A percentile compares a stretch with the other conserved stretches of the same genome.
phyloP scores from a whole-genome alignment of 2,888 invertebrate genomes.

The Poecilobothrus nobilitatus region DNA sequence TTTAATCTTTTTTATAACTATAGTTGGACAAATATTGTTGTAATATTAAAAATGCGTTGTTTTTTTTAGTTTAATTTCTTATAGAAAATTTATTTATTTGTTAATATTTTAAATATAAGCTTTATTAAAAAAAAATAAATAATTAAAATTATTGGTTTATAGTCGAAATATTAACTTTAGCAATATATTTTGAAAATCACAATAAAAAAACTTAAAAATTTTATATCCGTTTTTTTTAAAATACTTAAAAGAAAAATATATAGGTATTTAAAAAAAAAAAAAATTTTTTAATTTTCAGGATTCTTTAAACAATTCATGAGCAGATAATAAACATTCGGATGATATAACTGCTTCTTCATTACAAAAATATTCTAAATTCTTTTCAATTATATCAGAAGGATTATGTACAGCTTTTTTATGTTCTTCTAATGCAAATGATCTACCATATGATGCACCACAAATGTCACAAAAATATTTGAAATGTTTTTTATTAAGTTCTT shows the following conservation, averaged over 20 bases:
- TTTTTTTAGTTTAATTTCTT: not conserved
- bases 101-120: not conserved
- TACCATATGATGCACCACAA: conserved; percentile 69
- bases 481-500: conserved; percentile 50
- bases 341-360: not conserved
- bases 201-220: no score
- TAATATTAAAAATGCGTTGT: no score
- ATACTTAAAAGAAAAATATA: no score
- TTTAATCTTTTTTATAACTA: no score
- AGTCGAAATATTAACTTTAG: no score
- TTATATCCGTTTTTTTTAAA: no score
- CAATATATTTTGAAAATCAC: no score
- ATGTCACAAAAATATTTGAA: conserved; percentile 59
- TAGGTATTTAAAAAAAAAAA: no score
- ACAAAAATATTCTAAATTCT: not conserved
- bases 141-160: no score
- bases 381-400: not conserved
- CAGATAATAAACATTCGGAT: not conserved
- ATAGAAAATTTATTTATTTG: not conserved
- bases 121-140: not conserved
- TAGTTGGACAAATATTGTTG: no score
- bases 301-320: not conserved
- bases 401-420: conserved; percentile 60
- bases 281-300: no score
- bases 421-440: conserved; percentile 64